phyloP scores from a whole-genome alignment of 2,113 vertebrate genomes.

The Chiloscyllium plagiosum region DNA sequence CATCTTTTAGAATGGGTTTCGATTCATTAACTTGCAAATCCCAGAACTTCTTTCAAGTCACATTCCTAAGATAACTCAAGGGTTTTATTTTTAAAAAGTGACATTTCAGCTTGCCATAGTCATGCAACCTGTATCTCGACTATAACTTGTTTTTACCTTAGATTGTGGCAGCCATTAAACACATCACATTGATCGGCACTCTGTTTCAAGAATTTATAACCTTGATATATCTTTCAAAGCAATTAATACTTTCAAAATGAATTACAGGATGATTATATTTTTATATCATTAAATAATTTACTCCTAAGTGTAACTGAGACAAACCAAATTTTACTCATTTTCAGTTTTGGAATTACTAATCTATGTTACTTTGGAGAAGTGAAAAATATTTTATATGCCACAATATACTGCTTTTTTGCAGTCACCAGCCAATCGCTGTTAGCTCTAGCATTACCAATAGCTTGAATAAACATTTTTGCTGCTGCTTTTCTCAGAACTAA shows the following conservation, averaged over 20 bases:
- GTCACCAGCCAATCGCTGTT: not conserved
- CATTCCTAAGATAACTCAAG: too few species aligned
- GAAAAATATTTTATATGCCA: not conserved
- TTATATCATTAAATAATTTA: not conserved
- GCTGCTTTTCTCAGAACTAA: not conserved
- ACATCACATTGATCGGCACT: too few species aligned
- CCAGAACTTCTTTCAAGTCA: too few species aligned
- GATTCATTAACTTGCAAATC: too few species aligned
- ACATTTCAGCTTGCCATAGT: too few species aligned
- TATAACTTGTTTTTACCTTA: too few species aligned
- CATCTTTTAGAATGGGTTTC: too few species aligned
- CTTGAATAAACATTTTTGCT: not conserved
- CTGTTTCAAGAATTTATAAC: too few species aligned
- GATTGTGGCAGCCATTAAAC: too few species aligned
- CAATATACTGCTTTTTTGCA: not conserved
- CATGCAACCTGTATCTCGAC: too few species aligned
- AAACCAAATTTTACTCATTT: not conserved
- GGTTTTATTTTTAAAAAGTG: too few species aligned
- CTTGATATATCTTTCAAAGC: not conserved
- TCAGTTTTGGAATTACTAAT: not conserved
- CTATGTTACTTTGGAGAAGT: not conserved
- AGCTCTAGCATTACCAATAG: not conserved
- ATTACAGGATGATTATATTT: not conserved
- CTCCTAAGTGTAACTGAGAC: not conserved
- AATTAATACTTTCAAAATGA: not conserved